Percentiles rank a stretch among this genome's conserved stretches.
phyloP scores from a whole-genome alignment of 1,140 invertebrate species.

The Lucilia sericata region DNA sequence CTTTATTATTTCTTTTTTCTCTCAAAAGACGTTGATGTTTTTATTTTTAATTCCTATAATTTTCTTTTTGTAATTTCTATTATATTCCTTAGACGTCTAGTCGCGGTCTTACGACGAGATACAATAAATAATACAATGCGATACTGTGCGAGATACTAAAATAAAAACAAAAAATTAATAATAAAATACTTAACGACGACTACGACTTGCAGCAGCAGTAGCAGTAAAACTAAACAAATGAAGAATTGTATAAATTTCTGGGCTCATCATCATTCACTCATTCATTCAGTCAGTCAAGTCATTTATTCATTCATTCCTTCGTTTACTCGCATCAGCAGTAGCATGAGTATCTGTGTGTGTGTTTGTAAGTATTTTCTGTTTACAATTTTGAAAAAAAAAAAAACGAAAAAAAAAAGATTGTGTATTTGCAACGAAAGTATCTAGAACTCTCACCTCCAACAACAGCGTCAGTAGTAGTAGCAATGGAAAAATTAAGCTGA shows the following conservation, averaged over 20 bases:
- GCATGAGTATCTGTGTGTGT: background rate
- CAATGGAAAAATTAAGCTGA: too few species aligned
- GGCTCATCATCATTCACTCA: conserved; percentile 22
- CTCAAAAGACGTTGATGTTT: background rate
- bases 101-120: background rate
- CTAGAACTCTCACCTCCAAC: conserved; percentile 59
- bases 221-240: conserved; percentile 23
- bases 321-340: background rate
- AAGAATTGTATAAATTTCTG: conserved; percentile 19
- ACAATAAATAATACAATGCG: conserved; percentile 1
- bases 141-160: background rate
- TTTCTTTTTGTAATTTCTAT: background rate
- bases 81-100: conserved; percentile 26
- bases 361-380: background rate
- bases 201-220: conserved; percentile 23
- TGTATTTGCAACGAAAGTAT: conserved; percentile 60
- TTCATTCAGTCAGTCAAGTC: conserved; percentile 3
- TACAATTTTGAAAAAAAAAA: background rate
- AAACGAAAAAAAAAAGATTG: background rate
- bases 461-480: background rate
- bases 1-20: background rate
- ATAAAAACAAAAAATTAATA: background rate
- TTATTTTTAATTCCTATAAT: conserved; percentile 14
- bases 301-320: background rate
- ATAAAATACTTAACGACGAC: background rate